Base-by-base conservation (phyloP, 2,888 invertebrate genomes). In the Hipparchia sbordonii region DNA sequence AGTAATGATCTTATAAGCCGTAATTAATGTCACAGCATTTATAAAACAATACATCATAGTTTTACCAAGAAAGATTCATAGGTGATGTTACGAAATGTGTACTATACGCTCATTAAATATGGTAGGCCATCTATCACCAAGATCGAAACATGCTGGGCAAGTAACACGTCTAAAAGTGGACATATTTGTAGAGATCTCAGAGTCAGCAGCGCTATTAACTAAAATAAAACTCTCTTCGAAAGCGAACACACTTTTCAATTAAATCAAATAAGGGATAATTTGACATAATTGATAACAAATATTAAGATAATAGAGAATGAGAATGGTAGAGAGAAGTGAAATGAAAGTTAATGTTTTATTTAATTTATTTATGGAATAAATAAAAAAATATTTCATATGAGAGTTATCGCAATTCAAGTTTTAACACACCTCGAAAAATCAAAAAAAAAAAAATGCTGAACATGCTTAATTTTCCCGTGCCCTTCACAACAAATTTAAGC, bases 31-130 rank as follows among this genome's bases (percentile, higher is more conserved):
- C 67, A 10, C 67, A 33, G 45, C 57, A 57, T 67, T 66, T 66
- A 67, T 56, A 67, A 57, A 12, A 67, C 57, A 67, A 67, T 67
- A 57, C 67, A 67, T 67, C 67, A 67, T 67, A 67, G 54, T 67
- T 57, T 13, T 67, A 57, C 45, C n/a, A 12, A 46, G 67, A 57
- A 67, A 67, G 57, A 23, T 67, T 67, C 56, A 10, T 67, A 46
- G 56, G 67, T 45, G 8, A 57, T 57, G 67, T 56, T 57, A 56
- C 56, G 54, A 46, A 57, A 57, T 45, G 46, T 57, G 67, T 67
- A 23, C 46, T 45, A 56, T 56, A 6, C 57, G 45, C 56, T 57
- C 57, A 67, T 67, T 67, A 67, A 67, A 57, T 57, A 67, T 57
- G 56, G 45, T 9, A 8, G n/a, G n/a, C 57, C 52, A 57, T 57